These are phyloP conservation scores for Phrynocephalus forsythii DNA, from an alignment of 2,797 vertebrate genomes.

Conservation along the genomic window DNA sequence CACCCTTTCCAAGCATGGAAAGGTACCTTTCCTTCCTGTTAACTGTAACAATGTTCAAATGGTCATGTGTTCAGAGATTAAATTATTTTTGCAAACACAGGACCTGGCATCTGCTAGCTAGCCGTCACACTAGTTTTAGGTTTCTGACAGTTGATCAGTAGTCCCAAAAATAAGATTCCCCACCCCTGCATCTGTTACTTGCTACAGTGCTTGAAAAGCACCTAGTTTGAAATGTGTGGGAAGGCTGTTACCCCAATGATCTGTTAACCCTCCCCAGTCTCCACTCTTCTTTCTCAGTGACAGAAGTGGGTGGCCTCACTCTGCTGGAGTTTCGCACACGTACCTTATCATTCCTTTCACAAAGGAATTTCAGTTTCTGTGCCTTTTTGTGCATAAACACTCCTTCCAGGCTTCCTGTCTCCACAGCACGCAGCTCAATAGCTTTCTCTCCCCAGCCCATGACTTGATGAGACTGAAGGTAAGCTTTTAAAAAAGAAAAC, in stretches of 20 bases:
- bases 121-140: no score
- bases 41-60: no score
- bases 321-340: conserved; percentile 9
- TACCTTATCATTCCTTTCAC: conserved; percentile 96
- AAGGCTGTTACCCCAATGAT: not conserved
- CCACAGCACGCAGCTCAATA: conserved; percentile 89
- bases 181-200: no score
- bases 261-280: not conserved
- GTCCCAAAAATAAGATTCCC: no score
- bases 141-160: no score
- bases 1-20: no score
- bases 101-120: no score
- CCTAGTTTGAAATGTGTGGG: no score
- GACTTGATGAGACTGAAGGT: conserved; percentile 92
- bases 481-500: conserved; percentile 78
- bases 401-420: conserved; percentile 88
- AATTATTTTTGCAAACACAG: no score
- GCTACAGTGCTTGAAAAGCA: no score
- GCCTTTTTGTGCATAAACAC: conserved; percentile 96
- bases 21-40: no score
- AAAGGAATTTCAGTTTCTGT: conserved; percentile 95
- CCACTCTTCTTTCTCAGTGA: not conserved
- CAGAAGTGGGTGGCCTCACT: not conserved
- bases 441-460: conserved; percentile 97
- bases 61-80: no score